Evolutionary conservation across 2,797 vertebrate genomes (phyloP), one percentile per base, ranked within the genome.

Genomic region (Podarcis siculus): DNA sequence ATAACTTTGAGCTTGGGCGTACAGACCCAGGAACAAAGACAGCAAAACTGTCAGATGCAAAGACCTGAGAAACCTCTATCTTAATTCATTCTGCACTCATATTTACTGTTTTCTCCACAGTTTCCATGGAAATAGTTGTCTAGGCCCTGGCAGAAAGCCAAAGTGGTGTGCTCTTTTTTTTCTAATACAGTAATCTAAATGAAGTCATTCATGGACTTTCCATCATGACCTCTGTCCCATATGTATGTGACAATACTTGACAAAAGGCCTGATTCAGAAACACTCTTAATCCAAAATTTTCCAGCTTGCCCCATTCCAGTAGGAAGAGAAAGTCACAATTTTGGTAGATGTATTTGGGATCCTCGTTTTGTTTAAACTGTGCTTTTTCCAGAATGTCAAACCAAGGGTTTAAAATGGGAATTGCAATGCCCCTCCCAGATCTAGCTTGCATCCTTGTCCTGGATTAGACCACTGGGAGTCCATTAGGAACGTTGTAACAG

Each of bases 81-180:
- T 76, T 58, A 83, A 89, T 87, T 89, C 58, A 3, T 92, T 92
- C 91, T 90, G 90, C 83, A 83, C 92, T 95, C 91, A 72, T 95
- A 93, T 95, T 95, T 92, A 94, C 95, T 96, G 95, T 95, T 96
- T 96, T 91, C 90, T 83, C 82, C 32, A 88, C 82, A 69, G 83
- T 95, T 93, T 84, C 94, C 95, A 94, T 87, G 93, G 94, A 96
- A 94, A 95, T 90, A 66, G 94, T 94, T 94, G 95, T 94, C 93
- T 93, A 86, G 82, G 90, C 80, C 45, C 93, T 95, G 96, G 96
- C 93, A 82, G 67, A 85, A 94, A 93, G 94, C 95, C 93, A 92
- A 89, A 7, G 9, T 90, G 76, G 86, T 95, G 93, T 94, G 89
- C 61, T 73, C 13, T 45, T 45, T 69, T 75, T 49, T 23, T 79